Evolutionary conservation across 2,797 vertebrate species (phyloP), one percentile per base, ranked within the genome.

Genomic region (Sebastes variabilis): DNA sequence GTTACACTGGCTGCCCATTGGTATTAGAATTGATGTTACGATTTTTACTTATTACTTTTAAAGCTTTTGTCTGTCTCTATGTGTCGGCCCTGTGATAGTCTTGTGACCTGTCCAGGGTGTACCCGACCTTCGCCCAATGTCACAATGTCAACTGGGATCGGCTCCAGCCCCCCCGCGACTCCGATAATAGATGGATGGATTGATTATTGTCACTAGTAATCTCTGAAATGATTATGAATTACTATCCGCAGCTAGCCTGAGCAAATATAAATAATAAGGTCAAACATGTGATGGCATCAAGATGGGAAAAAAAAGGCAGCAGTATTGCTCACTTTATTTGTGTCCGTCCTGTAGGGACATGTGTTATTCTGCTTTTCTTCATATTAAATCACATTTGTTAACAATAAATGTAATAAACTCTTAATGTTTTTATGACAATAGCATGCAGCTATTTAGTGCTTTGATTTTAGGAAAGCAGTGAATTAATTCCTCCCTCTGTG

Each of bases 401-500:
- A 78, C 78, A 85, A 82, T 84, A 84, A 79, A 76, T 88, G 72
- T 54, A 85, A 80, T 85, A 85, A 85, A 81, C 79, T 77, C 66
- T 86, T 78, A 85, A 66, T 12, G 29, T 46, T 90, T 88, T 87
- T 82, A 67, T 81, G 54, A 88, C 69, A 84, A 87, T 84, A 75
- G 60, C 36, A 66, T 25, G 69, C 77, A 80, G 81, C 77, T 69
- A 75, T 77, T 85, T 87, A 82, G 64, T 18, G 61, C 84, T 93
- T 93, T 88, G 83, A 85, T 91, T 90, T 81, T 54, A 77, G 8
- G 8, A 73, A 86, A 80, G 72, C 77, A 64, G 13, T 54, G 42
- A 87, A 86, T 87, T 89, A 89, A 87, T 91, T 85, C 36, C 61
- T 87, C 89, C 80, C 83, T 79, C 85, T 88, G 85, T 92, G 89